Evolutionary conservation across 1,140 invertebrate species (phyloP).

Genomic region (Chironomus striatipennis): DNA sequence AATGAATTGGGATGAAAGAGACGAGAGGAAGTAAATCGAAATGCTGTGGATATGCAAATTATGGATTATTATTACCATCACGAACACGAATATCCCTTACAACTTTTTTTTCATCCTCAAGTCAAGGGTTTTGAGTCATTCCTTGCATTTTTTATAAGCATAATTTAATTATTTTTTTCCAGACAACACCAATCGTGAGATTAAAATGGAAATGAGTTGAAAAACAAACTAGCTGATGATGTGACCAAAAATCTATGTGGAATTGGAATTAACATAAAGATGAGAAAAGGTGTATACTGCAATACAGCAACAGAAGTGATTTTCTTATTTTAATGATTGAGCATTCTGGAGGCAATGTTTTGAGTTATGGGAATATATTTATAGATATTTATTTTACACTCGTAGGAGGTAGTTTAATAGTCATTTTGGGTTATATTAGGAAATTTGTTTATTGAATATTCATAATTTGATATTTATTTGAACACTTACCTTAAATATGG

Average conservation of each 20-base stretch:
- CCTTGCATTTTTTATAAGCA: neutral
- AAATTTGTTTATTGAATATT: too few relatives aligned
- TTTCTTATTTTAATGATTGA: too few relatives aligned
- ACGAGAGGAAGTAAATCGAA: neutral
- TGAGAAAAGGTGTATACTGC: neutral
- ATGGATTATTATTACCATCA: neutral
- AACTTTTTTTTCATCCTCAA: too few relatives aligned
- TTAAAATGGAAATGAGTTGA: neutral
- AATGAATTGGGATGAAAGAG: neutral
- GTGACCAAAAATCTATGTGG: neutral
- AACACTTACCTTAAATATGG: too few relatives aligned
- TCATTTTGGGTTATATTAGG: too few relatives aligned
- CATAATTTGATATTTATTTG: too few relatives aligned
- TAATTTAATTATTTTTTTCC: conserved; percentile 18
- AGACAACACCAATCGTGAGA: neutral
- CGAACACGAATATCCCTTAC: neutral
- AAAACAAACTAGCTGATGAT: neutral
- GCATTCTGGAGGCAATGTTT: too few relatives aligned
- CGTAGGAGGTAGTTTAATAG: too few relatives aligned
- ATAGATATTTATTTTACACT: too few relatives aligned
- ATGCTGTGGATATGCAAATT: too few relatives aligned
- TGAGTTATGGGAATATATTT: too few relatives aligned
- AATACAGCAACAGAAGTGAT: neutral
- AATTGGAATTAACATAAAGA: conserved; percentile 20
- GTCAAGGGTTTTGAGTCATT: too few relatives aligned